A percentile compares a stretch with the other conserved stretches of the same genome.
These are phyloP conservation scores for Laticauda colubrina DNA, from an alignment of 2,113 vertebrate species.

Conservation along the genomic window DNA sequence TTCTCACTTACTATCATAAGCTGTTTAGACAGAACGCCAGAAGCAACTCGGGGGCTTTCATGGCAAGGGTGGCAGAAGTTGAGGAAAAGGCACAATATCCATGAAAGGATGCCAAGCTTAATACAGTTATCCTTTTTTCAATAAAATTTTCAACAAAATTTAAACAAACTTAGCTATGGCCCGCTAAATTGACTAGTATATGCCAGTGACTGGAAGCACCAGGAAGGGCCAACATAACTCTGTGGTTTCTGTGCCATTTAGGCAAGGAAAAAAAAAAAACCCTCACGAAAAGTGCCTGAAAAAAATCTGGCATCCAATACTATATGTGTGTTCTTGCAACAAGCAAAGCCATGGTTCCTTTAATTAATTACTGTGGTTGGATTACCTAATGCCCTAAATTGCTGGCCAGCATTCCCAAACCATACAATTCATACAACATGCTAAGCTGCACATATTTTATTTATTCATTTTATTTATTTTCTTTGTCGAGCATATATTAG, in stretches of 20 bases:
- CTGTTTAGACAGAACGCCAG: conserved; percentile 15
- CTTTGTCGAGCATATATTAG: no score
- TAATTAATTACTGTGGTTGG: neutral
- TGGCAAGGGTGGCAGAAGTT: neutral
- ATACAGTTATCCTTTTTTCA: neutral
- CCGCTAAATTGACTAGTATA: neutral
- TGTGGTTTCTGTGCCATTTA: neutral
- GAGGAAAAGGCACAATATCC: neutral
- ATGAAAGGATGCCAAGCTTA: conserved; percentile 15
- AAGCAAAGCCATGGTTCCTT: neutral
- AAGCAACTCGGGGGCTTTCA: neutral
- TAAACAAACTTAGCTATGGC: neutral
- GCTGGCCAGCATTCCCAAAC: neutral
- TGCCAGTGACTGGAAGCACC: neutral
- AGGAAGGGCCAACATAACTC: neutral
- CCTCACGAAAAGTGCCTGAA: neutral
- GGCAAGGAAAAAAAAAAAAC: neutral
- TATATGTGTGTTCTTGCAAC: neutral
- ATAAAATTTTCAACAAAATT: neutral
- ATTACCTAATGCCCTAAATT: neutral
- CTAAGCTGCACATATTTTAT: neutral
- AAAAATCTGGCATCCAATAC: neutral
- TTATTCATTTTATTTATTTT: no score
- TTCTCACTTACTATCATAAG: neutral
- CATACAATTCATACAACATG: neutral